Evolutionary conservation across 1,140 invertebrate genomes (phyloP).

Genomic region (Hesperophylax magnus): DNA sequence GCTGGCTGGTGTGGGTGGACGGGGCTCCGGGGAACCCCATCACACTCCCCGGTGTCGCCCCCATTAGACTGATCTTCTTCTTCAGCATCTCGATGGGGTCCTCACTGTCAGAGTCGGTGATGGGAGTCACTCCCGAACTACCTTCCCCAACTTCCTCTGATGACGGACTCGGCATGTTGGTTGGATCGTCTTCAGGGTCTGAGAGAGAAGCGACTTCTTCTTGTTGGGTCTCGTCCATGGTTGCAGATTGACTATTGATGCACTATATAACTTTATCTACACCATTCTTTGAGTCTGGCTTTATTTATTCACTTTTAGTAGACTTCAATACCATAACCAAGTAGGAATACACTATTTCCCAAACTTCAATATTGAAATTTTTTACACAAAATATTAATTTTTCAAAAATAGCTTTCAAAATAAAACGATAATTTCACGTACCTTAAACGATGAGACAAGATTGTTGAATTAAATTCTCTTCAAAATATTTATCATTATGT

Average conservation of each 20-base stretch:
- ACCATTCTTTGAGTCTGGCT: too few relatives aligned
- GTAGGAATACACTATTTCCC: too few relatives aligned
- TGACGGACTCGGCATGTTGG: neutral
- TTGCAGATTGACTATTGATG: neutral
- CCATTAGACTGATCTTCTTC: conserved; percentile 42
- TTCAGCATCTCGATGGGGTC: conserved; percentile 47
- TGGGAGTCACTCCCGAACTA: conserved; percentile 31
- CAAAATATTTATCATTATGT: too few relatives aligned
- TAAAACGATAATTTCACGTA: too few relatives aligned
- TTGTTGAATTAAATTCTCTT: too few relatives aligned
- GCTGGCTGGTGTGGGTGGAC: conserved; percentile 66
- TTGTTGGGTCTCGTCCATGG: conserved; percentile 31
- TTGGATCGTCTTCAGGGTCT: conserved; percentile 2
- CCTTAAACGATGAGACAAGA: too few relatives aligned
- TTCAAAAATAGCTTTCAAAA: too few relatives aligned
- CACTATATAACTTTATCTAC: neutral
- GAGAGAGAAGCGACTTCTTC: neutral
- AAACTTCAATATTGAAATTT: too few relatives aligned
- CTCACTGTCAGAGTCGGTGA: conserved; percentile 48
- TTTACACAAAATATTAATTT: too few relatives aligned
- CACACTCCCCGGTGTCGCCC: conserved; percentile 3
- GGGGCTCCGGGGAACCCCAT: conserved; percentile 49
- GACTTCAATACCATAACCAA: too few relatives aligned
- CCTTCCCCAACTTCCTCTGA: neutral
- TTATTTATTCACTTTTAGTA: too few relatives aligned